Percentiles rank a stretch among this genome's conserved stretches.
phyloP scores from a whole-genome alignment of 2,888 invertebrate genomes.

The Drosophila fungiperda region DNA sequence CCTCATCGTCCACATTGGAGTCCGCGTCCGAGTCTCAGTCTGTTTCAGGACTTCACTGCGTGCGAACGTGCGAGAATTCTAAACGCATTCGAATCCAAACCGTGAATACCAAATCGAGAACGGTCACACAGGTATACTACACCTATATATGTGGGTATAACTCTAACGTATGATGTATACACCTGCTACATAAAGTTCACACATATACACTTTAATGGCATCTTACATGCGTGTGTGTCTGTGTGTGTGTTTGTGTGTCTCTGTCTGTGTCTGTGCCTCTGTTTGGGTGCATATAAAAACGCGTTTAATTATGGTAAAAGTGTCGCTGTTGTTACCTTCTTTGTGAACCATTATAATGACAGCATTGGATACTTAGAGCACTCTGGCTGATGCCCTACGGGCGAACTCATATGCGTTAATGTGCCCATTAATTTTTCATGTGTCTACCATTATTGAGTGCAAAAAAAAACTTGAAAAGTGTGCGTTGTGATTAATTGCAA shows the following conservation, averaged over 20 bases:
- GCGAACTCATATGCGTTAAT: slow-evolving; percentile 61
- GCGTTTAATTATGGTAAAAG: slow-evolving; percentile 80
- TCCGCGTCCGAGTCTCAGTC: slow-evolving; percentile 38
- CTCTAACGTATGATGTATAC: slow-evolving; percentile 54
- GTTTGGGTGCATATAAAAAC: slow-evolving; percentile 68
- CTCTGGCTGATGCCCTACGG: slow-evolving; percentile 10
- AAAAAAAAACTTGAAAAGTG: slow-evolving; percentile 28
- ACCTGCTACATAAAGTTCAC: slow-evolving; percentile 39
- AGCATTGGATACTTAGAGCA: slow-evolving; percentile 41
- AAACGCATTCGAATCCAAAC: slow-evolving; percentile 32
- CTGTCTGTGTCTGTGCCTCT: slow-evolving; percentile 2
- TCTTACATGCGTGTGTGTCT: slow-evolving; percentile 12
- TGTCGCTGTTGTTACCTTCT: slow-evolving; percentile 57
- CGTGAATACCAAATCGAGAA: slow-evolving; percentile 33
- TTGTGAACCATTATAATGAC: slow-evolving; percentile 45
- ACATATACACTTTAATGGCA: slow-evolving; percentile 18
- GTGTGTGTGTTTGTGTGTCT: neutral
- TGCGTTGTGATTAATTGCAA: slow-evolving; percentile 29
- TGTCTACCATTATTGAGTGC: slow-evolving; percentile 62
- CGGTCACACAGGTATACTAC: slow-evolving; percentile 29
- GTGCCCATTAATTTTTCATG: slow-evolving; percentile 63
- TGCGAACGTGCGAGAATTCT: slow-evolving; percentile 70
- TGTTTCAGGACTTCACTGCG: slow-evolving; percentile 78
- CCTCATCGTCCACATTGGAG: slow-evolving; percentile 14
- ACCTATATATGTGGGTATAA: slow-evolving; percentile 37